Percentiles rank a stretch among this genome's conserved stretches.
phyloP scores from a whole-genome alignment of 1,140 invertebrate species.

The Drosophila azteca region DNA sequence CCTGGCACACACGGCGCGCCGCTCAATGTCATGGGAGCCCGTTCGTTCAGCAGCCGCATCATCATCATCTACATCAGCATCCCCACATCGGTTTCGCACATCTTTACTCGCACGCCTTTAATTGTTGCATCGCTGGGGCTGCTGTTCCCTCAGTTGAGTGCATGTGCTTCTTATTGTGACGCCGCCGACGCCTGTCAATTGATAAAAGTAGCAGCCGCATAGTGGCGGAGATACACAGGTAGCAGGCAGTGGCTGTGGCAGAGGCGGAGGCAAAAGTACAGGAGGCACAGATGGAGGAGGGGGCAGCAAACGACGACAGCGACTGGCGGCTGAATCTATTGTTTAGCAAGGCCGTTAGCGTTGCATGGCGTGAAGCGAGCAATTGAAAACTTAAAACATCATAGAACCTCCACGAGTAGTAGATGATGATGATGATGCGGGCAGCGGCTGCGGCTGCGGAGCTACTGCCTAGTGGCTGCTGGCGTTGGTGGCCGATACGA shows the following conservation, averaged over 20 bases:
- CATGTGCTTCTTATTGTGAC: constrained; percentile 62
- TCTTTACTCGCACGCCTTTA: constrained; percentile 65
- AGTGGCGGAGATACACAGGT: constrained; percentile 1
- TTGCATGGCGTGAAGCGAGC: constrained; percentile 75
- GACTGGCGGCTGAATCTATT: constrained; percentile 66
- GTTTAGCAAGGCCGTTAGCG: constrained; percentile 80
- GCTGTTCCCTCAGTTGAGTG: constrained; percentile 64
- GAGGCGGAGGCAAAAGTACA: no score
- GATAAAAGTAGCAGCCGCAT: constrained; percentile 59
- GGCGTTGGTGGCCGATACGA: constrained; percentile 50
- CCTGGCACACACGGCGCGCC: constrained; percentile 27
- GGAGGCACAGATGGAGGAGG: no score
- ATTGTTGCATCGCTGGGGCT: constrained; percentile 66
- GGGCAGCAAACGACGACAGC: constrained; percentile 14
- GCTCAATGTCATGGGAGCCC: constrained; percentile 78
- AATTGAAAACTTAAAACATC: constrained; percentile 46
- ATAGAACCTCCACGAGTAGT: constrained; percentile 26
- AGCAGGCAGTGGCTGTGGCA: constrained; percentile 1
- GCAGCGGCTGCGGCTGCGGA: not conserved
- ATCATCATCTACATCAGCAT: constrained; percentile 40
- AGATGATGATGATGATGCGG: constrained; percentile 1
- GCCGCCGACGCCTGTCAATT: constrained; percentile 72
- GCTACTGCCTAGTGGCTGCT: constrained; percentile 14
- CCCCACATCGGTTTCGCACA: constrained; percentile 44
- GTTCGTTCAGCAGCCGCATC: constrained; percentile 38